Evolutionary conservation across 2,797 vertebrate genomes (phyloP).

Genomic region (Petrocephalus schoutedeni): DNA sequence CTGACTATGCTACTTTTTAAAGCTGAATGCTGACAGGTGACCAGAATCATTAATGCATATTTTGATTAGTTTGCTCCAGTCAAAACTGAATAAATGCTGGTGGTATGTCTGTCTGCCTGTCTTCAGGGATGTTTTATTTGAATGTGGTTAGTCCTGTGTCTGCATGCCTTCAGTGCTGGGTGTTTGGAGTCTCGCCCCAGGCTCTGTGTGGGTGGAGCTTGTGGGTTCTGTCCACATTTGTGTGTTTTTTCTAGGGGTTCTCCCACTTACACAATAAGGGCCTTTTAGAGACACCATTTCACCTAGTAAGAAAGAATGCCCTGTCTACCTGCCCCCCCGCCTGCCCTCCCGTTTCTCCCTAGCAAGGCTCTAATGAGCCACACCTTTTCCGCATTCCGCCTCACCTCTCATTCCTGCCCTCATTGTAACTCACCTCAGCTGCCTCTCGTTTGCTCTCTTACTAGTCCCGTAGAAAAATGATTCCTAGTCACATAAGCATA

Average conservation of each 20-base stretch:
- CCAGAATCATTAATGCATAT: background rate
- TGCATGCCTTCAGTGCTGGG: background rate
- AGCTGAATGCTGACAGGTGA: conserved; percentile 1
- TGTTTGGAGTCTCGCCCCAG: background rate
- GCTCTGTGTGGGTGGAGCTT: background rate
- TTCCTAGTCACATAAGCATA: no score
- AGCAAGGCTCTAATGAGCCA: no score
- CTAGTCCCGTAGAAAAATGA: no score
- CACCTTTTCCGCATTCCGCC: no score
- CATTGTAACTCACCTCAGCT: no score
- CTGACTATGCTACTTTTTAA: background rate
- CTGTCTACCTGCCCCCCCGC: no score
- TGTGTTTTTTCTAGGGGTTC: background rate
- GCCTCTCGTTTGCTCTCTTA: no score
- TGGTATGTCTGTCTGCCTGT: background rate
- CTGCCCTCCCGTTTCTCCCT: no score
- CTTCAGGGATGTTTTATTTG: background rate
- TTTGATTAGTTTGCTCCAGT: background rate
- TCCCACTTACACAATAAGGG: background rate
- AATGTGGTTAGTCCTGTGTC: background rate
- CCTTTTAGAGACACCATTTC: background rate
- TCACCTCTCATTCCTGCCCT: no score
- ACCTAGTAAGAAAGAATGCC: background rate
- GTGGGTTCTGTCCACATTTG: background rate
- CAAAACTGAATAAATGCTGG: background rate